Evolutionary conservation across 2,113 vertebrate species (phyloP), one percentile per base, ranked within the genome.

Genomic region (Cyrtonyx montezumae): DNA sequence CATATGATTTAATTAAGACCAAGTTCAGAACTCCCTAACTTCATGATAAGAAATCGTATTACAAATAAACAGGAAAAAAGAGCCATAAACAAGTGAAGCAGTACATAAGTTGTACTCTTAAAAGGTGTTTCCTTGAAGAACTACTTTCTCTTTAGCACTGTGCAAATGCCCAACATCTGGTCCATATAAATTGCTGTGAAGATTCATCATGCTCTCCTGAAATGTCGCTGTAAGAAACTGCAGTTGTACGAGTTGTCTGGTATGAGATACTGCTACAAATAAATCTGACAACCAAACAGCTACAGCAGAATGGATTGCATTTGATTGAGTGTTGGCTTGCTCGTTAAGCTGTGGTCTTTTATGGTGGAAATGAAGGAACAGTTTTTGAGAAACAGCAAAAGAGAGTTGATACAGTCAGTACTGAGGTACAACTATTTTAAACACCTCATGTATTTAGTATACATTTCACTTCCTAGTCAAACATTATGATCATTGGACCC

Each of bases 211-310:
- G 13, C 34, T 51, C 69, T 85, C 88, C 66, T 68, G 56, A 77
- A 88, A 56, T 1, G 19, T 65, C 67, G 79, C 53, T 74, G 49
- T 20, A 90, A 94, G 91, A 26, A 77, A 42, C 65, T 34, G 73
- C 87, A 56, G 49, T 30, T 66, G 90, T 28, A 79, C 2, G 23
- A 76, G 46, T 67, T 88, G 96, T 69, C 88, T 87, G 71, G 21
- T 30, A 2, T 93, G 94, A 97, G 90, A 75, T 63, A 81, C 37
- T 15, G 84, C 93, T 37, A 32, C 85, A 65, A 87, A 94, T 91
- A 94, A 96, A 94, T 61, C 59, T 91, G 96, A 77, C 94, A 79
- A 30, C 84, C 53, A 84, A 71, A 82, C 62, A 77, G 83, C 84
- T 62, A 48, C 43, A 9, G 80, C 34, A 84, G 18, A 65, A 93